Conservation (phyloP, 2,888 invertebrate genomes). For the Shargacucullia verbasci region DNA sequence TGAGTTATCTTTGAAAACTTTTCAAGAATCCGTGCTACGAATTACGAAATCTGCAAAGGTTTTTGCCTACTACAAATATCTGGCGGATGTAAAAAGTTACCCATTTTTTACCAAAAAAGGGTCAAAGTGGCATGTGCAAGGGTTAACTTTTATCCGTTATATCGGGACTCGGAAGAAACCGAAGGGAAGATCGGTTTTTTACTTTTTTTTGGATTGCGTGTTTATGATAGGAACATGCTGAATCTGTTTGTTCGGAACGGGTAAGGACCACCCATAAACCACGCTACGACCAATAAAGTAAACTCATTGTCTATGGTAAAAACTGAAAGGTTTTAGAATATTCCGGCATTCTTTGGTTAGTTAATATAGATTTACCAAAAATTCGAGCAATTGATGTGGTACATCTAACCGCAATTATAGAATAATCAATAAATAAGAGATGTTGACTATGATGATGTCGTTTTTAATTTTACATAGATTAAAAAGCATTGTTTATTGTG, state of each 20-base stretch:
- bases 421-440: no score
- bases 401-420: no score
- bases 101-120: conserved; percentile 53
- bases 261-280: conserved; percentile 48
- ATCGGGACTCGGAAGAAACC: conserved; percentile 33
- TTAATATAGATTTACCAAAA: no score
- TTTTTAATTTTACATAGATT: no score
- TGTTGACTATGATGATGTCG: no score
- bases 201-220: conserved; percentile 54
- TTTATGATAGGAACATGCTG: conserved; percentile 49
- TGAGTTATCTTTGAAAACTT: conserved; percentile 14
- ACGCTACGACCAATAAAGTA: conserved; percentile 11
- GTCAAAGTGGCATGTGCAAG: conserved; percentile 65
- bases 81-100: conserved; percentile 29
- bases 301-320: background rate
- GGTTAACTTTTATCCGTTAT: conserved; percentile 60
- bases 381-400: no score
- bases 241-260: conserved; percentile 20
- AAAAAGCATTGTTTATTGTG: no score
- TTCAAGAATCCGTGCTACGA: background rate
- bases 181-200: conserved; percentile 50
- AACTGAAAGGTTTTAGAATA: no score
- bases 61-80: conserved; percentile 9
- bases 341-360: no score
- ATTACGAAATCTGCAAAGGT: conserved; percentile 13